Base-by-base conservation (phyloP, 2,797 vertebrate species). In the Diplodus puntazzo region DNA sequence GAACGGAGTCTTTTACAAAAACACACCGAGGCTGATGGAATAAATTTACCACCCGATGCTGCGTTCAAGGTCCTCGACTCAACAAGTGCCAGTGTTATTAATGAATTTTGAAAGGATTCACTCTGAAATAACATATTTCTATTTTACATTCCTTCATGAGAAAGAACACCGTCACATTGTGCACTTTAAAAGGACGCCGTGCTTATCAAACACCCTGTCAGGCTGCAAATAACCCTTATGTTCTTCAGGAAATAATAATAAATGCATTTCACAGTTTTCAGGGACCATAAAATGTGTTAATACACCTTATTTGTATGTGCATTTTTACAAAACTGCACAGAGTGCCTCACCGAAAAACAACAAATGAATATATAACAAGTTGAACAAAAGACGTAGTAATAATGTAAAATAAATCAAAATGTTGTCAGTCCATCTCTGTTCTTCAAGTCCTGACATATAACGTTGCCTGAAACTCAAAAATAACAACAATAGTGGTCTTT, bases 1-100 rank as follows among this genome's bases (percentile, higher is more conserved):
- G 18, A 1, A 6, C 63, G 8, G 27, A 58, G 27, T 39, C 60
- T 65, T 55, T 58, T 13, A 50, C 13, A 21, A 43, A 61, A 54
- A 66, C 62, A 54, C 54, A 73, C 34, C 18, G 53, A 42, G n/a
- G 46, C 13, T 21, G 53, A 55, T 43, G 2, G 61, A 66, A 61
- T 57, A 3, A 16, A 66, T 4, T 5, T 23, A 57, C 27, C 11
- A 20, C 3, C 18, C 46, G 53, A 61, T 49, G 27, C 18, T 63
- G 43, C n/a, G 45, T 54, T 73, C 61, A 71, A 52, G 23, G 43
- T 53, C 43, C 30, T 23, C 46, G 3, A 7, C 23, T 52, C 34
- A 34, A 34, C 34, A 9, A 34, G 46, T 10, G 10, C 34, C 23
- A 23, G 27, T 42, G 11, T 55, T 5, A 17, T 25, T 53, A 14